Evolutionary conservation across 2,113 vertebrate species (phyloP), one percentile per base, ranked within the genome.

Genomic region (Rhinolophus sinicus): DNA sequence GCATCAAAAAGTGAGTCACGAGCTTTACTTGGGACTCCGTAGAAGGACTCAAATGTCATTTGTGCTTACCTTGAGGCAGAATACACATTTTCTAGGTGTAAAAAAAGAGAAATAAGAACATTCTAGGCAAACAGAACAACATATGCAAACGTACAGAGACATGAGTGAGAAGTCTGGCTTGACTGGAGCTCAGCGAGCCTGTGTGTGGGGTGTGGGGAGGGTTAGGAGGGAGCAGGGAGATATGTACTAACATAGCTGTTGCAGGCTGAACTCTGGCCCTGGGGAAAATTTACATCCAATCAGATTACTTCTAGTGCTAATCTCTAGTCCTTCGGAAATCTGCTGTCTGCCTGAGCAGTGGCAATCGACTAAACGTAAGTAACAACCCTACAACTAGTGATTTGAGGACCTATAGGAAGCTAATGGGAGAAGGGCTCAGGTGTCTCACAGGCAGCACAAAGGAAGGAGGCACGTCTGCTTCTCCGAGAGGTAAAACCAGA

Each of bases 401-500:
- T 14, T 10, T 44, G 8, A n/a, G 33, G 52, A 0, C 21, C 35
- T 44, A 1, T 0, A 3, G 2, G 1, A 11, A 6, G 28, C 38
- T 7, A 9, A 18, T 30, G 21, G 70, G 58, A 40, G 58, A 58
- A 5, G 22, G 9, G 18, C 21, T 30, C 40, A 30, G 52, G 30
- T 1, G 0, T 26, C 70, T 82, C 24, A 6, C 18, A 21, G 12
- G 26, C 11, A 6, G 62, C 30, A 33, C 30, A 62, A 54, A 92
- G 22, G 18, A 3, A 9, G 8, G 50, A 30, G 28, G 6, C 0
- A 1, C 3, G 1, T 11, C 40, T 8, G 1, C 50, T 56, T 84
- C 64, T 33, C 21, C 14, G 38, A 1, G 1, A 52, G 15, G 3
- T 56, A 56, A 77, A 73, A 47, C 7, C 64, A 47, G 30, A 70